Evolutionary conservation across 2,888 invertebrate species (phyloP).

Genomic region (Mesopsocus fuscifrons): DNA sequence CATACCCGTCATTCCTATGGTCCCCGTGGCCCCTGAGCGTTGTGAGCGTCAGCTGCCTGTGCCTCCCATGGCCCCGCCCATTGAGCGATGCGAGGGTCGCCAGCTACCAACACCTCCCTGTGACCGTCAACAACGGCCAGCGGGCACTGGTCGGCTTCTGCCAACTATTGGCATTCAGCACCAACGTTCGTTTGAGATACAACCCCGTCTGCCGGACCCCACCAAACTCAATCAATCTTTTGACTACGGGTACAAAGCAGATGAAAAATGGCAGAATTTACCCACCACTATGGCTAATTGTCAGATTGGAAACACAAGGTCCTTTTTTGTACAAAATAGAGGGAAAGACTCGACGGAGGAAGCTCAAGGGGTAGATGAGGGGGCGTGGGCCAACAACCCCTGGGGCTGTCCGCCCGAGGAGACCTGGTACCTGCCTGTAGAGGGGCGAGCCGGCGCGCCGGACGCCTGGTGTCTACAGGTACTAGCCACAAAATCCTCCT

Average conservation of each 20-base stretch:
- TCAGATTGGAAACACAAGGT: neutral
- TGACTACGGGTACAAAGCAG: neutral
- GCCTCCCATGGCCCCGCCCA: neutral
- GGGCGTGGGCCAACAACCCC: slow-evolving; percentile 4
- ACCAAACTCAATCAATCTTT: slow-evolving; percentile 5
- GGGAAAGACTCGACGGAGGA: slow-evolving; percentile 5
- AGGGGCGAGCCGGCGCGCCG: neutral
- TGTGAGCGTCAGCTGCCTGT: slow-evolving; percentile 1
- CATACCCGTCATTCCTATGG: neutral
- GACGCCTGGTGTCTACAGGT: slow-evolving; percentile 5
- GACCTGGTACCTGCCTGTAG: neutral
- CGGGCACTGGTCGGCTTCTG: slow-evolving; percentile 2
- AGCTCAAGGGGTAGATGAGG: neutral
- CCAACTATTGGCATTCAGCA: slow-evolving; percentile 9
- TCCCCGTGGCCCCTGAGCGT: neutral
- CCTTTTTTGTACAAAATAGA: slow-evolving; percentile 6
- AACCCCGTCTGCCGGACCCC: neutral
- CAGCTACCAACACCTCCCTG: slow-evolving; percentile 7
- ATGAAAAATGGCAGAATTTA: slow-evolving; percentile 6
- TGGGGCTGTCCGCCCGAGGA: slow-evolving; percentile 4
- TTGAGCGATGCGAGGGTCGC: neutral
- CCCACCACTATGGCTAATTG: slow-evolving; percentile 2
- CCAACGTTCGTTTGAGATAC: slow-evolving; percentile 3
- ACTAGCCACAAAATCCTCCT: slow-evolving; percentile 2
- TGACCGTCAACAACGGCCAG: slow-evolving; percentile 1